Percentiles rank a stretch among this genome's conserved stretches.
These are phyloP conservation scores for Oscheius sp. DNA, from an alignment of 2,888 invertebrate genomes.

Conservation along the genomic window DNA sequence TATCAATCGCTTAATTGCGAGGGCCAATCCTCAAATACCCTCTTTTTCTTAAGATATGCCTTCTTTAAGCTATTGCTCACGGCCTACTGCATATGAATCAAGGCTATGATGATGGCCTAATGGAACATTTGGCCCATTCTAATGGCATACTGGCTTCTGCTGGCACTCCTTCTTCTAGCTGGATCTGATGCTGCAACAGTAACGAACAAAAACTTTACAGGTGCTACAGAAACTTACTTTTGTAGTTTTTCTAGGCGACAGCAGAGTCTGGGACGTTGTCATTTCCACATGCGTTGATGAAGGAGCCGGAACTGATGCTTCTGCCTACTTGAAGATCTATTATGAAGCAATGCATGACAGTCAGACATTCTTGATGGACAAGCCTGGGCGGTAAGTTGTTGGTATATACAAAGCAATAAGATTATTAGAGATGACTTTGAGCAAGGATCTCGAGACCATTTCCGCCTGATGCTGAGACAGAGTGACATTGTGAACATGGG, in stretches of 20 bases:
- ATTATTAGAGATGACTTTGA: constrained; percentile 62
- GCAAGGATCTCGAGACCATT: constrained; percentile 59
- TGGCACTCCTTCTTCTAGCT: not conserved
- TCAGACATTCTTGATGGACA: constrained; percentile 60
- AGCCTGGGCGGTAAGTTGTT: constrained; percentile 43
- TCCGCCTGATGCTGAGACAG: constrained; percentile 59
- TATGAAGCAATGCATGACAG: constrained; percentile 59
- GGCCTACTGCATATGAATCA: constrained; percentile 17
- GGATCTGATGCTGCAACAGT: not conserved
- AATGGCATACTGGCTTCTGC: constrained; percentile 18
- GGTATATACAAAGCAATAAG: not conserved
- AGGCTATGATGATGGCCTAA: constrained; percentile 1
- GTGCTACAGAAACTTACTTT: not conserved
- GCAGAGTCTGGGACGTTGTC: constrained; percentile 65
- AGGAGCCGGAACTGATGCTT: constrained; percentile 65
- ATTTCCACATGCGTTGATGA: constrained; percentile 61
- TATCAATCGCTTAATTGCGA: not conserved
- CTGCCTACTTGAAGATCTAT: constrained; percentile 61
- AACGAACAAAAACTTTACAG: constrained; percentile 16
- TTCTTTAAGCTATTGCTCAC: not conserved
- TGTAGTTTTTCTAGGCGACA: constrained; percentile 35
- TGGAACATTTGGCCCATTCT: constrained; percentile 13
- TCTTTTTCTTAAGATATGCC: too few relatives aligned
- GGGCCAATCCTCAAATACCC: too few relatives aligned
- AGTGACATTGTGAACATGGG: constrained; percentile 64